Conservation (phyloP, 2,888 invertebrate genomes). For the Drosophila neutralis region DNA sequence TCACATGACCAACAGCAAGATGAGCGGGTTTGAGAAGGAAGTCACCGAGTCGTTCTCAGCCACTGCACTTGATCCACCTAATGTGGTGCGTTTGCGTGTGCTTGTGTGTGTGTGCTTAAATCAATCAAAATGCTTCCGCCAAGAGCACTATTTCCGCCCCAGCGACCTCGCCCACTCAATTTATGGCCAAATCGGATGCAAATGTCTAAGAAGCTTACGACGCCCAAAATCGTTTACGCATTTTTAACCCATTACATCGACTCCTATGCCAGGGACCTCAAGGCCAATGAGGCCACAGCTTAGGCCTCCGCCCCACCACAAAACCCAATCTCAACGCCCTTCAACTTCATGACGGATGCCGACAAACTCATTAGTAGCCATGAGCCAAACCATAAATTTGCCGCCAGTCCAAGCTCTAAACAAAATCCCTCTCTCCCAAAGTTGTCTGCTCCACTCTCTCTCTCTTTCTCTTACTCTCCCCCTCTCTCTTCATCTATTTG, state of each 20-base stretch:
- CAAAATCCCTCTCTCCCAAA: slow-evolving; percentile 14
- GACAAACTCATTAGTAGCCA: slow-evolving; percentile 79
- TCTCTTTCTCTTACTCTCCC: background rate
- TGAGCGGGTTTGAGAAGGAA: slow-evolving; percentile 44
- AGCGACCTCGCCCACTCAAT: slow-evolving; percentile 45
- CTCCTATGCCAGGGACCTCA: slow-evolving; percentile 23
- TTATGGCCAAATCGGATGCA: slow-evolving; percentile 74
- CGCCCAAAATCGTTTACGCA: slow-evolving; percentile 76
- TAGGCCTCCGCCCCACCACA: slow-evolving; percentile 43
- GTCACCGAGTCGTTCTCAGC: slow-evolving; percentile 31
- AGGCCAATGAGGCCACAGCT: slow-evolving; percentile 42
- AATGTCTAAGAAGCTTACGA: slow-evolving; percentile 77
- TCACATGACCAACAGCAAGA: slow-evolving; percentile 48
- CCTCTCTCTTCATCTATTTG: background rate
- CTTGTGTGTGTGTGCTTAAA: slow-evolving; percentile 57
- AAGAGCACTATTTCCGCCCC: slow-evolving; percentile 34
- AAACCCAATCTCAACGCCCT: slow-evolving; percentile 13
- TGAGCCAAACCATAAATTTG: slow-evolving; percentile 72
- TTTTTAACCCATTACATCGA: slow-evolving; percentile 73
- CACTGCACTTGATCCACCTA: slow-evolving; percentile 31
- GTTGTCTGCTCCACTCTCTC: background rate
- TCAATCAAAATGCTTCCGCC: slow-evolving; percentile 76
- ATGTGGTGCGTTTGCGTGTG: slow-evolving; percentile 6
- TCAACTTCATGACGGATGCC: slow-evolving; percentile 61
- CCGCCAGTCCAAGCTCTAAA: slow-evolving; percentile 56